Evolutionary conservation across 2,888 invertebrate species (phyloP), one percentile per base, ranked within the genome.

Genomic region (Tinea trinotella): DNA sequence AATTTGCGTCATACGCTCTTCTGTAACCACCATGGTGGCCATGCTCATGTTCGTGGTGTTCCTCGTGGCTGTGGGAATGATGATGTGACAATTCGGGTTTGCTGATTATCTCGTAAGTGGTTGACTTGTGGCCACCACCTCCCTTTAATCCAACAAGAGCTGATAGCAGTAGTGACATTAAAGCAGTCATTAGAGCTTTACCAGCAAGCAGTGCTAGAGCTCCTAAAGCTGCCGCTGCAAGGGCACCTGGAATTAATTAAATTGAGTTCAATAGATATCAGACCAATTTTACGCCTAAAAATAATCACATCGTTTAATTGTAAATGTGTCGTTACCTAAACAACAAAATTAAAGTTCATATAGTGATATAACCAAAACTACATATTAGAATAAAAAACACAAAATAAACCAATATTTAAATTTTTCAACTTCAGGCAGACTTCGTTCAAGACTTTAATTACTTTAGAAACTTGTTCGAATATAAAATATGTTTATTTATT

Each of bases 51-150:
- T 87, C 82, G 58, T 88, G 88, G 17, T 88, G 88, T 56, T 91
- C 90, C 57, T 91, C 91, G 56, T 92, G 91, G 56, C 91, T 91
- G 64, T 92, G 91, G 0, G 90, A 89, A 63, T 91, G 90, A 2
- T 90, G 87, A 64, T 90, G 90, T 0, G 92, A 90, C 59, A 93
- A 91, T 40, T 94, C 89, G 0, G 94, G 94, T 61, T 94, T 94
- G 53, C 93, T 90, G 56, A 94, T 91, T 68, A 94, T 93, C 76
- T 94, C 94, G 70, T 94, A 94, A 0, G 94, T 93, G 0, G 94
- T 93, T 15, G 90, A 87, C 61, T 91, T 91, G 59, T 90, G 90
- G 10, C 92, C 91, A 0, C 90, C 90, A 4, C 88, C 74, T 3
- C 91, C 89, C 64, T 94, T 94, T n/a, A 94, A 77, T 0, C 94